Conservation (phyloP, 92 coral and sea anemone species). For the Chrysogorgia sp. region DNA sequence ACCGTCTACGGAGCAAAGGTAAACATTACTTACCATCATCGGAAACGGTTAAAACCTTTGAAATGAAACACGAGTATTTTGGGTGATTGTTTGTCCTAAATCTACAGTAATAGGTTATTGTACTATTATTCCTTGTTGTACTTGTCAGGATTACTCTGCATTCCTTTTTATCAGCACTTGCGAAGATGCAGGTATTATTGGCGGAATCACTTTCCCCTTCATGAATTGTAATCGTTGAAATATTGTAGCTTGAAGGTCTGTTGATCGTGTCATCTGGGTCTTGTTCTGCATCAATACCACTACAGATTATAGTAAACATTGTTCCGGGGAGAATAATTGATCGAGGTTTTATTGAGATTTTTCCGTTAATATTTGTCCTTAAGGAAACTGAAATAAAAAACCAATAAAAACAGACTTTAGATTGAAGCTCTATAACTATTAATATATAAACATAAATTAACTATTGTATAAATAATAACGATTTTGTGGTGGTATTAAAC, state of each 20-base stretch:
- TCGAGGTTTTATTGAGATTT: background rate
- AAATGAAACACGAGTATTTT: background rate
- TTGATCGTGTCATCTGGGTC: background rate
- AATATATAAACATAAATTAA: no score
- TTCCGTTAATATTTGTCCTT: background rate
- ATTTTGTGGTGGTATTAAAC: no score
- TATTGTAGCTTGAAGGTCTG: background rate
- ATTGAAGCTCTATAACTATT: background rate
- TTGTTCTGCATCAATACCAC: constrained; percentile 2
- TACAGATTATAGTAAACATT: background rate
- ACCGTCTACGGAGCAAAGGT: background rate
- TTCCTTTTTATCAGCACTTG: background rate
- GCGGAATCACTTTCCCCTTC: background rate
- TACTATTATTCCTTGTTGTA: background rate
- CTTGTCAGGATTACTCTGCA: background rate
- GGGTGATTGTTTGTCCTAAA: background rate
- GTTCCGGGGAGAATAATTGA: background rate
- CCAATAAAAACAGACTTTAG: background rate
- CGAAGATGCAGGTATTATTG: no score
- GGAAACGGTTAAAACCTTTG: background rate
- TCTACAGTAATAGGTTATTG: background rate
- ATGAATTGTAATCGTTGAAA: background rate
- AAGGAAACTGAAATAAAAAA: background rate
- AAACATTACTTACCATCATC: background rate
- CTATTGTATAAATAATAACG: no score